Evolutionary conservation across 2,113 vertebrate genomes (phyloP), one percentile per base, ranked within the genome.

Genomic region (Neotoma lepida): DNA sequence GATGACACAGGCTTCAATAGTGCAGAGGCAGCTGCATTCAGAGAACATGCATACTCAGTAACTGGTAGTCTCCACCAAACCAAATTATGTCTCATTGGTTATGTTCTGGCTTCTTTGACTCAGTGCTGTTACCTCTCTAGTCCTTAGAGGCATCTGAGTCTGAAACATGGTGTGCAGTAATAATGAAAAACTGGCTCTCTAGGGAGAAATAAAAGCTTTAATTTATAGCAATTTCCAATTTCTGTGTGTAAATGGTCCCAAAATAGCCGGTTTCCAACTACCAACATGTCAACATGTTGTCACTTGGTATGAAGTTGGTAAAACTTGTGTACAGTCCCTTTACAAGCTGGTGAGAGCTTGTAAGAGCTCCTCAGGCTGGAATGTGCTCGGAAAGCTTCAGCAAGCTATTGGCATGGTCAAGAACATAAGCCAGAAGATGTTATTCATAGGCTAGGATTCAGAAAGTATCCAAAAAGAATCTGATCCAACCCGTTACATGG

Each of bases 381-480:
- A 90, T 76, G 4, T 49, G 44, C 46, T 88, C 56, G 74, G 54
- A 87, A 93, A 80, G 0, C 33, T 80, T 91, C 44, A 58, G 51
- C 18, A 68, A 90, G 41, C 80, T 93, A 91, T 64, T 88, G 87
- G 41, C 64, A 90, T 80, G 76, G 41, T 84, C 41, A 90, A 51
- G 12, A 85, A 8, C 33, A 30, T 58, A 71, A 93, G 56, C 80
- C 90, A 97, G 68, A 63, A 92, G 33, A 77, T 61, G n/a, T 90
- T 93, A 74, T 89, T 91, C 74, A 70, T 30, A 86, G 80, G 18
- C 9, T 80, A 44, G 35, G 28, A 91, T 58, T 96, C 90, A 95
- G 70, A 96, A 96, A 93, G 95, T 54, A 88, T 86, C 20, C 77
- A 92, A 66, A 85, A 96, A 94, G 63, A 64, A 64, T 89, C 44